Base-by-base conservation (phyloP, 2,888 invertebrate species). In the Chrysodeixis includens region DNA sequence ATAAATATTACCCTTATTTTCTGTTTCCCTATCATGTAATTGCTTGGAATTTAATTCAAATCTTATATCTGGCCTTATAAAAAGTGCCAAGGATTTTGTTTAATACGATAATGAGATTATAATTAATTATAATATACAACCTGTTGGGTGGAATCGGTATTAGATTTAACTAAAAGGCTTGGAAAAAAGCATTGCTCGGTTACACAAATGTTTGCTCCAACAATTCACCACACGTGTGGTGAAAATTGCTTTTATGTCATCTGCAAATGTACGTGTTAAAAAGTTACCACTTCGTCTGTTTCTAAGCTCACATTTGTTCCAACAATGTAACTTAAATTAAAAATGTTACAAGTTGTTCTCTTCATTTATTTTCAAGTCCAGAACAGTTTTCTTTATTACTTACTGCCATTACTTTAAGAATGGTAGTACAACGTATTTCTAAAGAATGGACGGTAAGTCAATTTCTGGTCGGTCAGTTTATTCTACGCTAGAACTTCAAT, bases 241-340 rank as follows among this genome's bases (percentile, higher is more conserved):
- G 3, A n/a, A 1, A 40, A n/a, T n/a, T 40, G n/a, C 26, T 26
- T 40, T 40, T 40, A 14, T 40, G 40, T n/a, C 40, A 40, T n/a
- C 40, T 40, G n/a, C 40, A 40, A 40, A 14, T 35, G 35, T 14
- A 35, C 35, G 35, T 14, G 35, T 14, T 12, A 14, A n/a, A 40
- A 40, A 40, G n/a, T n/a, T 40, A n/a, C 40, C 6, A 40, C 40
- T 40, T 40, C 53, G 40, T 54, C 30, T 44, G 46, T 75, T 71
- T 20, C 20, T 49, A 35, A 8, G 56, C 10, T 3, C 35, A 18
- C 59, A 40, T 61, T 65, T 40, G n/a, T 51, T 30, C 18, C 7
- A 51, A 30, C 40, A 44, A 55, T 66, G 57, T 72, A 66, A 73
- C 74, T 72, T 77, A 72, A 77, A 76, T 76, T 72, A 60, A 72